Evolutionary conservation across 2,797 vertebrate species (phyloP), one percentile per base, ranked within the genome.

Genomic region (Paedocypris micromegethes): DNA sequence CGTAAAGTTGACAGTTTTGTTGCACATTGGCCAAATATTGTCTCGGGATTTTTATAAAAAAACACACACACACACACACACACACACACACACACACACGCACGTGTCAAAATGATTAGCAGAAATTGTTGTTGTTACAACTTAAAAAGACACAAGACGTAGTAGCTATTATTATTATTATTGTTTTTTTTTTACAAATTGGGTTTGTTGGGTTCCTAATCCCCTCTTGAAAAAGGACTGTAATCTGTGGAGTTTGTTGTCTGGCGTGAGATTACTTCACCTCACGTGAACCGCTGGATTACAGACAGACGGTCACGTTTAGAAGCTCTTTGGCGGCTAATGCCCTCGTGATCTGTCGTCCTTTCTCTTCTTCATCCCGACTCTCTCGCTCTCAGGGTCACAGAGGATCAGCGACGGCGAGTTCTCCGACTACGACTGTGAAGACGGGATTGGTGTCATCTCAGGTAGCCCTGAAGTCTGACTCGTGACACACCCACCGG

Each of bases 391-490:
- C 75, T n/a, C 78, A 97, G 96, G 94, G 77, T 95, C 93, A 76
- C 94, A 95, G 83, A 90, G 93, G 85, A 93, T 96, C 87, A 94
- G 93, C 67, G 94, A 97, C 77, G 91, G 90, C 39, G 94, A 98
- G 88, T 92, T 97, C 73, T 96, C 95, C 72, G 94, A 98, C 81
- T 96, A 93, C 42, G 96, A 98, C 81, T 95, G 93, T 84, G 96
- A 97, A 75, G 94, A 97, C 55, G 93, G 93, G 72, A 88, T 98
- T 68, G 95, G 95, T 51, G 95, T 95, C 47, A 86, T 96, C 71
- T 90, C 93, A 93, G 96, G 96, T 98, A 88, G 73, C 82, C 48
- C 41, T 38, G 23, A 70, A 66, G 23, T 48, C 41, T 23, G 23
- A 23, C 23, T 23, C 23, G 23, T 23, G 23, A 23, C 23, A 23